Evolutionary conservation across 53 echinoderm and acorn worm species (phyloP).

Genomic region (Holothuria scabra): DNA sequence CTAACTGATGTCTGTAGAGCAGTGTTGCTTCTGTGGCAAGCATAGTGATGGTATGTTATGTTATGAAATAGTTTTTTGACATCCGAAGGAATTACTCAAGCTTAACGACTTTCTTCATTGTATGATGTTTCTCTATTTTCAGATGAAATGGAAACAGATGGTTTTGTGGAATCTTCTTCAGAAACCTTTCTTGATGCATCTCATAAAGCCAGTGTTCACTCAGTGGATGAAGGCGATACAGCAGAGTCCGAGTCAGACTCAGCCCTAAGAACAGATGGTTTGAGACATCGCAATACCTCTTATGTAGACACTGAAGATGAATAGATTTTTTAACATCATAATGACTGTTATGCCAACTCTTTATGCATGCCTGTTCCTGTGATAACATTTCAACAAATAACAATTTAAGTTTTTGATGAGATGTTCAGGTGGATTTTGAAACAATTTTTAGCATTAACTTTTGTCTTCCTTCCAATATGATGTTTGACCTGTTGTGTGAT

Average conservation of each 20-base stretch:
- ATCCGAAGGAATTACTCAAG: background rate
- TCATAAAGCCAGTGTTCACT: background rate
- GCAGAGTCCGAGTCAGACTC: constrained; percentile 11
- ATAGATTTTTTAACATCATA: background rate
- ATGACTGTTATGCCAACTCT: background rate
- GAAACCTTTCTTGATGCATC: background rate
- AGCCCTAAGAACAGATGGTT: background rate
- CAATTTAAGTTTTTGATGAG: too few species aligned
- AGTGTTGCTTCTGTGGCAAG: too few species aligned
- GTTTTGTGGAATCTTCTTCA: constrained; percentile 29
- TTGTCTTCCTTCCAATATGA: too few species aligned
- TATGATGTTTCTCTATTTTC: background rate
- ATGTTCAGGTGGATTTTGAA: too few species aligned
- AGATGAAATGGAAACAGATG: constrained; percentile 25
- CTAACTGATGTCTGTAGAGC: too few species aligned
- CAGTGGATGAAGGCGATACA: constrained; percentile 23
- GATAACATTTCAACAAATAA: too few species aligned
- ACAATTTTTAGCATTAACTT: too few species aligned
- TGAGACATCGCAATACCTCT: background rate
- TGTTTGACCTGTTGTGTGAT: too few species aligned
- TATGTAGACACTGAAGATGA: constrained; percentile 22
- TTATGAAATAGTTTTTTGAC: too few species aligned
- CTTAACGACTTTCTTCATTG: background rate
- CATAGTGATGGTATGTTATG: too few species aligned
- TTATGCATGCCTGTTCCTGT: too few species aligned